Percentiles rank a stretch among this genome's conserved stretches.
Evolutionary conservation across 2,797 vertebrate genomes (phyloP).

Genomic region (Cossypha heuglini): DNA sequence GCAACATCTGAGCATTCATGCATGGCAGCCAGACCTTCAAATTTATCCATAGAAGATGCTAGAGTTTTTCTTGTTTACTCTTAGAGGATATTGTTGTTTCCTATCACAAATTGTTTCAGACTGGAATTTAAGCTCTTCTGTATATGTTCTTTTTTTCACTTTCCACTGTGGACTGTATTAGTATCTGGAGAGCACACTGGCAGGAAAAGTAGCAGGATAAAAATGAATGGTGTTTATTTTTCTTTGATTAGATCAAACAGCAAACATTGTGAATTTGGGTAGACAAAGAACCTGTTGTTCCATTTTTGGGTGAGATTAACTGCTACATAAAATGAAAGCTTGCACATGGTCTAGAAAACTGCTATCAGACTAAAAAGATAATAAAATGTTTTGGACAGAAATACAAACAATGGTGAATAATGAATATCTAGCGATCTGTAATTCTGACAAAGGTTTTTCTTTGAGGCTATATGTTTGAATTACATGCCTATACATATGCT

Average conservation of each 20-base stretch:
- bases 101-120: neutral
- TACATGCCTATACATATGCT: neutral
- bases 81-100: neutral
- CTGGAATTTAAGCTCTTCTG: neutral
- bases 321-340: neutral
- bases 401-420: conserved; percentile 20
- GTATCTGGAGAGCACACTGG: neutral
- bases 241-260: neutral
- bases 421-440: neutral
- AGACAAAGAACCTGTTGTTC: conserved; percentile 10
- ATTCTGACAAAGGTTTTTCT: conserved; percentile 35
- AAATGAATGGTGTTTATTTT: conserved; percentile 25
- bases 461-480: conserved; percentile 17
- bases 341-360: conserved; percentile 15
- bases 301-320: neutral
- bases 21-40: neutral
- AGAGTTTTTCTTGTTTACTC: neutral
- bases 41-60: neutral
- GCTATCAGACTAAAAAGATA: conserved; percentile 26
- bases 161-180: neutral
- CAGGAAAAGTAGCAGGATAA: neutral
- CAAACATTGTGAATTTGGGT: conserved; percentile 2
- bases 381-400: conserved; percentile 37
- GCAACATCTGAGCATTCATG: neutral
- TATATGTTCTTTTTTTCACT: neutral